Base-by-base conservation (phyloP, 2,113 vertebrate genomes). In the Eptesicus fuscus region DNA sequence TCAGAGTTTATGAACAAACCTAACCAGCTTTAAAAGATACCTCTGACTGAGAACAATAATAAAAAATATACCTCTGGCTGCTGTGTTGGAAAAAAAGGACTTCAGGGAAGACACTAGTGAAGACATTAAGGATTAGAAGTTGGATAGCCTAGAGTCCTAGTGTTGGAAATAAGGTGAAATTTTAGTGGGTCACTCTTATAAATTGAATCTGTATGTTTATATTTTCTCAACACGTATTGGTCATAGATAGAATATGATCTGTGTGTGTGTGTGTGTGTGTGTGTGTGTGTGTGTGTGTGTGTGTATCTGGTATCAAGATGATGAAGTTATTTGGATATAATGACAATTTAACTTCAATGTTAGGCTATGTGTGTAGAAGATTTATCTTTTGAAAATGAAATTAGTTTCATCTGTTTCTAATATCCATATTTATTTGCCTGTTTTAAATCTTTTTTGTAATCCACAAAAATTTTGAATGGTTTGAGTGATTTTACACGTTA, bases 151-250 rank as follows among this genome's bases (percentile, higher is more conserved):
- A 67, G n/a, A 77, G 16, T 83, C n/a, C 25, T 16, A 69, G 47
- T 25, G 7, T 51, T 51, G 4, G 61, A 88, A 44, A 13, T 51
- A 7, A 22, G 30, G 82, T 11, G 7, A 90, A 44, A 83, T 47
- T 37, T 88, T 78, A 92, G 25, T 90, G 59, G 14, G 14, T 63
- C 32, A 56, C n/a, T 53, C 61, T 17, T 35, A 13, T 16, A 76
- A 88, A 95, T 49, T 70, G 17, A 7, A 22, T 80, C 44, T 40
- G 76, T 40, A 56, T 35, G 11, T 40, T 87, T 90, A 51, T 4
- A 78, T 94, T 95, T 92, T 93, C n/a, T 83, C 23, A 83, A 83
- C 49, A 85, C 32, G 49, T 83, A 80, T 70, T 69, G 11, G 22
- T 90, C 59, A 88, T 53, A 82, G 2, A 49, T 17, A 69, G 12